Evolutionary conservation across 2,113 vertebrate species (phyloP), one percentile per base, ranked within the genome.

Genomic region (Camelus bactrianus): DNA sequence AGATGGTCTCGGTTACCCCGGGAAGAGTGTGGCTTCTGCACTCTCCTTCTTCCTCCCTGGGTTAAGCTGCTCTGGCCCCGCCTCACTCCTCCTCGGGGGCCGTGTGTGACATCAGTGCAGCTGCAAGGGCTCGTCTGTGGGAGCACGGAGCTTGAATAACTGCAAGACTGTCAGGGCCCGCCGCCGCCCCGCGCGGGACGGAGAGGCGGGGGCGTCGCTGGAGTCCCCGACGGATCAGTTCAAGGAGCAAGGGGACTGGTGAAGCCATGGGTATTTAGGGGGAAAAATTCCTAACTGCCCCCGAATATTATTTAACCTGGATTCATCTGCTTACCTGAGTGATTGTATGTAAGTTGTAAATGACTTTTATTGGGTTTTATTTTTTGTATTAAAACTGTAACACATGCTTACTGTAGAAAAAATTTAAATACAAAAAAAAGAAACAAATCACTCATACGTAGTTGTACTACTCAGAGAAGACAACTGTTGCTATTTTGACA

Each of bases 1-100:
- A 97, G 96, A 97, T 97, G 97, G 98, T 98, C 77, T 98, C 97
- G 95, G 97, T 98, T 87, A 26, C 58, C 54, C 96, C 60, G 93
- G 96, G 96, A 98, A 96, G 92, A 8, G 1, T 72, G 65, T 94
- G 96, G 94, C 94, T 98, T 96, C 95, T 97, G 91, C 6, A 22
- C 79, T 94, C 97, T 81, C 92, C 91, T 96, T 97, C 98, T 81
- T 42, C 0, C 6, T 84, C 79, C 96, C 82, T 35, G 73, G 90
- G 86, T 69, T 70, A 97, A 52, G 46, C 3, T 8, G 64, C 77
- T 75, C 8, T 32, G 42, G 86, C 32, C 58, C 80, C 7, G 0
- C 89, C 93, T 92, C 82, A 35, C 56, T 82, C 89, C 83, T 93
- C 93, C 32, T 80, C 93, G 95, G 46, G 80, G 64, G 15, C 96